Conservation (phyloP, 64 coral and sea anemone genomes). For the Orbicella faveolata region DNA sequence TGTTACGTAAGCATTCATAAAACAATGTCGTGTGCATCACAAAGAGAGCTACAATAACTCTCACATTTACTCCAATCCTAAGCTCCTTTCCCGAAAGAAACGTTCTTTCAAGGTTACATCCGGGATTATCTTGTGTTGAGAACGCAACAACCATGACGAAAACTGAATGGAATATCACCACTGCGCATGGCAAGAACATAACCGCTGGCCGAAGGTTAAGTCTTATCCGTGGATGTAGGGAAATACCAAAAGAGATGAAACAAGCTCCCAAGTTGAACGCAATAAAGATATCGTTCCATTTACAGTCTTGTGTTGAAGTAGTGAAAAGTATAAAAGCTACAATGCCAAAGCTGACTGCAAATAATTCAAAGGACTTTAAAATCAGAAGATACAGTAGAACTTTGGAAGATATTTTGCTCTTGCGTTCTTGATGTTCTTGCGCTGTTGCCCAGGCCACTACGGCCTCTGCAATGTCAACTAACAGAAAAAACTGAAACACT, state of each 20-base stretch:
- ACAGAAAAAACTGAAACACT: constrained; percentile 58
- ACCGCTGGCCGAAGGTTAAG: constrained; percentile 25
- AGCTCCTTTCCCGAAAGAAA: constrained; percentile 33
- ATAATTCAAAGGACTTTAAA: not conserved
- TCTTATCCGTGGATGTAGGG: constrained; percentile 41
- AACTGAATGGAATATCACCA: constrained; percentile 43
- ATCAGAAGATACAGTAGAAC: not conserved
- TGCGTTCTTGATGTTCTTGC: constrained; percentile 9
- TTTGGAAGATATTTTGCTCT: not conserved
- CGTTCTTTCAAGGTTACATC: constrained; percentile 47
- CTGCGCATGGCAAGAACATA: constrained; percentile 43
- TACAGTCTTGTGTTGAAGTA: constrained; percentile 40
- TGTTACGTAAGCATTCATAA: constrained; percentile 34
- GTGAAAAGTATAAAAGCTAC: constrained; percentile 3
- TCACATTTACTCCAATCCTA: constrained; percentile 25
- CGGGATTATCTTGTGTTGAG: constrained; percentile 34
- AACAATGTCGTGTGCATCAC: constrained; percentile 3
- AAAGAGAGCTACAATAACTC: constrained; percentile 10
- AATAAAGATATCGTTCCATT: constrained; percentile 50
- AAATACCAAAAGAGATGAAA: constrained; percentile 33
- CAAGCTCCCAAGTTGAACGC: constrained; percentile 29
- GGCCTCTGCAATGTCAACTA: constrained; percentile 34
- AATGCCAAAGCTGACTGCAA: not conserved
- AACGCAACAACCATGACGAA: constrained; percentile 28
- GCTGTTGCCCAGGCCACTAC: not conserved